phyloP scores from a whole-genome alignment of 2,888 invertebrate genomes.

The Drosophila hamatofila region DNA sequence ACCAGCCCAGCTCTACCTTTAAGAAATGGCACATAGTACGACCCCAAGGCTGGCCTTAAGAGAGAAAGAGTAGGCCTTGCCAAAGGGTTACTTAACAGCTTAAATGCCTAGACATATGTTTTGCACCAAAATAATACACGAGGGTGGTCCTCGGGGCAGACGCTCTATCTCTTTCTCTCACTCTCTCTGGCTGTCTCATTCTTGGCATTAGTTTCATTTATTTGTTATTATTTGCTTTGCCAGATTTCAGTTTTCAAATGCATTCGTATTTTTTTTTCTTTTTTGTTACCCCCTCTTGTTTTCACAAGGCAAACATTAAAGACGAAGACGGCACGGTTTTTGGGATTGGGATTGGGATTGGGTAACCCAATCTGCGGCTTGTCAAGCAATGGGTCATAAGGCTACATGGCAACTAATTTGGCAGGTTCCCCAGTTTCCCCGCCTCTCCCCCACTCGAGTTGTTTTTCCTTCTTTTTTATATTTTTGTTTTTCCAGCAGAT shows the following conservation, averaged over 20 bases:
- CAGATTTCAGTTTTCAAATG: conserved; percentile 66
- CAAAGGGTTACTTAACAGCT: conserved; percentile 72
- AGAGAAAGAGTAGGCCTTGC: conserved; percentile 18
- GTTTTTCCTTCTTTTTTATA: conserved; percentile 11
- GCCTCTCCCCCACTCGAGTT: background rate
- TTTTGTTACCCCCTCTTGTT: conserved; percentile 26
- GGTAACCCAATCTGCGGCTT: conserved; percentile 75
- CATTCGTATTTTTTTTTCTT: conserved; percentile 40
- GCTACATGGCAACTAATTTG: conserved; percentile 73
- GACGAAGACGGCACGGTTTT: conserved; percentile 53
- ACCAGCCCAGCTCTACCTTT: conserved; percentile 23
- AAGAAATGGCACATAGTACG: conserved; percentile 60
- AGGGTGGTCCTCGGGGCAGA: conserved; percentile 59
- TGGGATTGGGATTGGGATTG: conserved; percentile 40
- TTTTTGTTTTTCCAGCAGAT: conserved; percentile 60
- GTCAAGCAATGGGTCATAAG: conserved; percentile 71
- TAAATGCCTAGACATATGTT: conserved; percentile 67
- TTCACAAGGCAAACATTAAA: conserved; percentile 57
- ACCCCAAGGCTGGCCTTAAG: conserved; percentile 34
- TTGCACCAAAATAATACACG: conserved; percentile 30
- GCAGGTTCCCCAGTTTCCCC: conserved; percentile 47
- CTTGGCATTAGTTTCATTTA: conserved; percentile 71
- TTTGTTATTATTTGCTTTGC: conserved; percentile 73
- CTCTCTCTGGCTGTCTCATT: background rate
- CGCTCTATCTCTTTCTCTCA: conserved; percentile 16